Base-by-base conservation (phyloP, 2,888 invertebrate species). In the Epiblema foenella region DNA sequence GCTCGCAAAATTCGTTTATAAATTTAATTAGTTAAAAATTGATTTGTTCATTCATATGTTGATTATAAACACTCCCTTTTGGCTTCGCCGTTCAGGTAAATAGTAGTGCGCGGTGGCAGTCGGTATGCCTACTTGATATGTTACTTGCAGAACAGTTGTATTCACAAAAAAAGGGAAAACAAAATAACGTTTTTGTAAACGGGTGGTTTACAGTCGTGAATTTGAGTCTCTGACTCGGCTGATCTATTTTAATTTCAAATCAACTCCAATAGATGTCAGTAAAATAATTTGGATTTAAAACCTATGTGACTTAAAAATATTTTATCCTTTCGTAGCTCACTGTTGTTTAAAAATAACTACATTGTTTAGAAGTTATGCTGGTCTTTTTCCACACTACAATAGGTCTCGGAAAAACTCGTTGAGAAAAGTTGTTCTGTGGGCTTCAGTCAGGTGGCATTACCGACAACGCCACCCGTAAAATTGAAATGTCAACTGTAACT, bases 401-500 rank as follows among this genome's bases (percentile, higher is more conserved):
- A 11, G 39, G n/a, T n/a, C n/a, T n/a, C n/a, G n/a, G n/a, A n/a
- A n/a, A 39, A 11, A 9, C 39, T 10, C 39, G 10, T 11, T 39
- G 9, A 10, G 2, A n/a, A 46, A 46, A 46, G n/a, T n/a, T 46
- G 46, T 7, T 46, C 7, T 46, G 4, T n/a, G 15, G 15, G 15
- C 24, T 24, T 42, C 33, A 33, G 18, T 64, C 24, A 20, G 20
- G 17, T 12, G 20, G 64, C 37, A 42, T 46, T 64, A 39, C 37
- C 39, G 12, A 51, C 18, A 3, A 15, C n/a, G 9, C 15, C 20
- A 24, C 24, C 24, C 24, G 4, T 65, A 5, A 62, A 62, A 71
- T 66, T 20, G 33, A 57, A 17, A 37, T 60, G 46, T 54, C 29
- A 29, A 12, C 58, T 54, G n/a, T 59, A 58, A 54, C 52, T 51